phyloP scores from a whole-genome alignment of 2,888 invertebrate genomes.

The Sphaerophoria rueppellii region DNA sequence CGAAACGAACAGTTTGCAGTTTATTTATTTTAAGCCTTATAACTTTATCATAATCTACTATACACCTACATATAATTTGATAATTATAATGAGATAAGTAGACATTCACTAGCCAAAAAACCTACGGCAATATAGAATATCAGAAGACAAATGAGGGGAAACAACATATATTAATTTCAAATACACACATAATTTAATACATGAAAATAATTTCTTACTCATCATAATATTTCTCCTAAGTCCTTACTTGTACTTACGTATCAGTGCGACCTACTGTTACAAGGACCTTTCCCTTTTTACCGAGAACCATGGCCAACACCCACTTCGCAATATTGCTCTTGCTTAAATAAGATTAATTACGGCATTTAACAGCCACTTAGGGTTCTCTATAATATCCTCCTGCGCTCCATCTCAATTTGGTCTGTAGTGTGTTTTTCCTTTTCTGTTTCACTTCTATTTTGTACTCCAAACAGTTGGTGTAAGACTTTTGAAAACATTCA shows the following conservation, averaged over 20 bases:
- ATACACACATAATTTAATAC: not conserved
- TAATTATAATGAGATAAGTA: too few species aligned
- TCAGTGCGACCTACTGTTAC: slow-evolving; percentile 2
- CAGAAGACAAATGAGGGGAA: not conserved
- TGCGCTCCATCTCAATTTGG: not conserved
- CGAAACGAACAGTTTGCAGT: too few species aligned
- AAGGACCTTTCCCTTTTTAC: slow-evolving; percentile 17
- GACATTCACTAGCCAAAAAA: too few species aligned
- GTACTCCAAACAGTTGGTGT: slow-evolving; percentile 36
- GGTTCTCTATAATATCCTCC: slow-evolving; percentile 33
- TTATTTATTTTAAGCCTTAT: too few species aligned
- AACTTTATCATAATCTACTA: too few species aligned
- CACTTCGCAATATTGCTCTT: slow-evolving; percentile 53
- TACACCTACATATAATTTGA: too few species aligned
- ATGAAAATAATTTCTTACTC: not conserved
- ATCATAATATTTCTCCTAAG: not conserved
- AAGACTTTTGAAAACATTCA: slow-evolving; percentile 59
- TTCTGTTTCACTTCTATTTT: slow-evolving; percentile 3
- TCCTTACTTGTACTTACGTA: not conserved
- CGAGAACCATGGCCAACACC: slow-evolving; percentile 49
- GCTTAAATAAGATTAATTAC: slow-evolving; percentile 74
- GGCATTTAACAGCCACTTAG: slow-evolving; percentile 73
- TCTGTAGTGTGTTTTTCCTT: not conserved
- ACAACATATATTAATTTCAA: not conserved
- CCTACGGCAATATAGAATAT: not conserved